Base-by-base conservation (phyloP, 1,140 invertebrate species). In the Procambarus virginalis region DNA sequence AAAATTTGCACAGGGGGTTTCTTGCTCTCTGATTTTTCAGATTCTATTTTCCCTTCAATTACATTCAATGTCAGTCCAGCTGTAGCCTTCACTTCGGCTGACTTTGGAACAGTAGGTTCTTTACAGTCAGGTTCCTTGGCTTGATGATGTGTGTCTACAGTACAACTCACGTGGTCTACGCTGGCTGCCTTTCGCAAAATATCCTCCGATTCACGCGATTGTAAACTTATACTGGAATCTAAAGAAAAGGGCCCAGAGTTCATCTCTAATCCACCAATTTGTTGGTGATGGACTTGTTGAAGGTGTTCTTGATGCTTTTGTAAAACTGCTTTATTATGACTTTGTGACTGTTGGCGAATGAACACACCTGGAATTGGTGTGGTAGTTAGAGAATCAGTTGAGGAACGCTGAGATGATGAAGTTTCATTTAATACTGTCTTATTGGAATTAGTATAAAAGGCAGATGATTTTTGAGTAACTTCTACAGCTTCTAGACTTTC, bases 331-430 rank as follows among this genome's bases (percentile, higher is more conserved):
- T 81, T 87, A 12, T 81, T 60, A 48, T 80, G 77, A 70, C 48
- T 84, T 58, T 78, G 80, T 49, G 84, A 86, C 14, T 91, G 70
- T 1, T 86, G 88, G 45, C 91, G 80, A 55, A 92, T 92, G 80
- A 91, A 92, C n/a, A 92, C 88, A 2, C 91, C 91, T 10, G 91
- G 91, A 55, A 92, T 73, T 9, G 82, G 86, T 12, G 91, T 92
- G 22, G 85, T 92, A 4, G 91, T 89, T 8, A 92, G 91, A 68
- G 89, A 91, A 45, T 92, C 91, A 17, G 89, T 92, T 48, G 87
- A 90, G 22, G 91, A 91, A 4, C 87, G 86, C 20, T 89, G 88
- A 14, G 88, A 70, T 83, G 88, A 89, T 51, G 58, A 68, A 20
- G 58, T 55, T 46, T 51, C 60, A 10, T 49, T 58, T 34, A 60